Conservation (phyloP, 1,140 invertebrate genomes). For the Drosophila yakuba region DNA sequence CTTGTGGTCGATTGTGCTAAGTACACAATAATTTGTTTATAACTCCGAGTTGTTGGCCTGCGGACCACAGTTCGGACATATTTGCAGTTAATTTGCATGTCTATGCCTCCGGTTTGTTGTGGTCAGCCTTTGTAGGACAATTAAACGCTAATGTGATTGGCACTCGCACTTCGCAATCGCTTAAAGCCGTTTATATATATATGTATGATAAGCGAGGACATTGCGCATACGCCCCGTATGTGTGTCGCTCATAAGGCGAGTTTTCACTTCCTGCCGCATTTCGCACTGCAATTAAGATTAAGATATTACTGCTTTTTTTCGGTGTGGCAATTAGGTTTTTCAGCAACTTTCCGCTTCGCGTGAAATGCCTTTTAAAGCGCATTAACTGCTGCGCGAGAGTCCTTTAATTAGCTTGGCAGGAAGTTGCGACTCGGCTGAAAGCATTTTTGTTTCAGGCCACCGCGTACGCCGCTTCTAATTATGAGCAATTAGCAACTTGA, state of each 20-base stretch:
- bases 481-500: constrained; percentile 72
- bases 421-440: constrained; percentile 53
- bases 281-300: constrained; percentile 57
- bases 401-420: constrained; percentile 75
- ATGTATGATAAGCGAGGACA: neutral
- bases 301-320: constrained; percentile 32
- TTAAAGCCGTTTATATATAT: neutral
- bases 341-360: constrained; percentile 47
- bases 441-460: constrained; percentile 45
- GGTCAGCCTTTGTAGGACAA: constrained; percentile 40
- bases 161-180: constrained; percentile 3
- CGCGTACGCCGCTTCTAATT: constrained; percentile 67
- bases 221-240: constrained; percentile 14
- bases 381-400: constrained; percentile 53
- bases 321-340: constrained; percentile 57
- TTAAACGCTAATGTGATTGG: constrained; percentile 53
- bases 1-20: constrained; percentile 19
- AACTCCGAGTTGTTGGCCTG: neutral
- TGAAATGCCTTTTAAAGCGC: constrained; percentile 46
- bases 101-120: constrained; percentile 35
- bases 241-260: constrained; percentile 8
- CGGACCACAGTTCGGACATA: constrained; percentile 23
- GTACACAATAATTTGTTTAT: constrained; percentile 29
- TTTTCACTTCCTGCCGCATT: constrained; percentile 20
- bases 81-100: constrained; percentile 49